Evolutionary conservation across 2,888 invertebrate species (phyloP), one percentile per base, ranked within the genome.

Genomic region (Chesias legatella): DNA sequence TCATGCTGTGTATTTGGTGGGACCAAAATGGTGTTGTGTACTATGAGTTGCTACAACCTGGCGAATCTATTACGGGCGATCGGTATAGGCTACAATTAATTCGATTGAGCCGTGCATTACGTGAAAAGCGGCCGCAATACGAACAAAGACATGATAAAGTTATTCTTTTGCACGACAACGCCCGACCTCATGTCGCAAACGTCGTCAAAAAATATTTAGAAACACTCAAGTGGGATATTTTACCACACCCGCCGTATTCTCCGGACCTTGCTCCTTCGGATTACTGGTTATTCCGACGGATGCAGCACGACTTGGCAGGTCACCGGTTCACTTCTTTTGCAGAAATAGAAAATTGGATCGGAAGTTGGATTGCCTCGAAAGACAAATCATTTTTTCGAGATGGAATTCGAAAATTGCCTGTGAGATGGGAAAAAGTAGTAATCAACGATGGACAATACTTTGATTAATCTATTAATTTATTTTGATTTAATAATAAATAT

Each of bases 151-250:
- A 39, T 27, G 24, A 20, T 11, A 33, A 33, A 33, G 27, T 50
- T 6, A 52, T 51, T 45, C 23, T 52, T 3, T 38, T 40, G 4
- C 44, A 51, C 36, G 48, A 57, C 34, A 52, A 39, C 22, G 40
- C 49, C 41, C 47, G 39, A 10, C 40, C 44, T 21, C 43, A 52
- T 33, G 29, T 43, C 22, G 48, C 44, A 20, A 28, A 20, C 22
- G 35, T 33, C 5, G 41, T 51, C 1, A 40, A 51, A 33, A 43
- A 31, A 1, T 44, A 42, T 8, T 20, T 51, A 11, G 35, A 43
- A 32, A 33, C 43, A 13, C 43, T 48, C 28, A 7, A 27, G 24
- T 56, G 38, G 48, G 37, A 51, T 17, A 17, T 17, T 17, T 17
- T 17, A 17, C 33, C 45, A 29, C 44, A 49, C 33, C 35, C 42